A percentile compares a stretch with the other conserved stretches of the same genome.
phyloP scores from a whole-genome alignment of 2,888 invertebrate species.

The Scelioninae gen. 1 region DNA sequence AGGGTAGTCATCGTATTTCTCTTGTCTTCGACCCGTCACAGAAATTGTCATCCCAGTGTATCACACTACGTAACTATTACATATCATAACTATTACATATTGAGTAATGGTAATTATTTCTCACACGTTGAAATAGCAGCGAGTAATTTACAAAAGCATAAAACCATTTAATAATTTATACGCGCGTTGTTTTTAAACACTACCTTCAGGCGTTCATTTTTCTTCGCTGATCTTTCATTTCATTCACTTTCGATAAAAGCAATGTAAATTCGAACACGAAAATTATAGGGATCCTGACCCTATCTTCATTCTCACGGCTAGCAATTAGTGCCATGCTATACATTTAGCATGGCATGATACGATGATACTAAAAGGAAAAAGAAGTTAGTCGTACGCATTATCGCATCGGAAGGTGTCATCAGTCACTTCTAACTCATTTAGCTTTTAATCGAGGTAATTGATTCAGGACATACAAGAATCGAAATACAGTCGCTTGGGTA shows the following conservation, averaged over 20 bases:
- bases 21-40: constrained; percentile 61
- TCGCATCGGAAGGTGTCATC: constrained; percentile 57
- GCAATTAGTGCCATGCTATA: constrained; percentile 59
- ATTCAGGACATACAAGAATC: constrained; percentile 72
- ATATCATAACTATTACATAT: constrained; percentile 66
- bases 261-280: constrained; percentile 53
- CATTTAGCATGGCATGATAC: constrained; percentile 47
- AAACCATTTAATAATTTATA: neutral
- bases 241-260: constrained; percentile 62
- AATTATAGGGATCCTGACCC: constrained; percentile 59
- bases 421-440: constrained; percentile 70
- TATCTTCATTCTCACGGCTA: constrained; percentile 46
- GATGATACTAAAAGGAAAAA: constrained; percentile 61
- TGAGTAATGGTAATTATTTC: constrained; percentile 53
- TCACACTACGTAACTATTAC: constrained; percentile 49
- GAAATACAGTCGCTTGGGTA: constrained; percentile 62
- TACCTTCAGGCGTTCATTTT: constrained; percentile 12
- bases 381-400: constrained; percentile 57
- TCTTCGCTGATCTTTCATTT: constrained; percentile 44
- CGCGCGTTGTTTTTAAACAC: neutral
- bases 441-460: constrained; percentile 72
- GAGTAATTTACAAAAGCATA: constrained; percentile 16
- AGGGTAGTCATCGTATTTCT: constrained; percentile 68
- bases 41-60: constrained; percentile 57
- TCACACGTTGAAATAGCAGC: neutral